A percentile compares a stretch with the other conserved stretches of the same genome.
Evolutionary conservation across 2,113 vertebrate species (phyloP).

Genomic region (Hemibates koningsi): DNA sequence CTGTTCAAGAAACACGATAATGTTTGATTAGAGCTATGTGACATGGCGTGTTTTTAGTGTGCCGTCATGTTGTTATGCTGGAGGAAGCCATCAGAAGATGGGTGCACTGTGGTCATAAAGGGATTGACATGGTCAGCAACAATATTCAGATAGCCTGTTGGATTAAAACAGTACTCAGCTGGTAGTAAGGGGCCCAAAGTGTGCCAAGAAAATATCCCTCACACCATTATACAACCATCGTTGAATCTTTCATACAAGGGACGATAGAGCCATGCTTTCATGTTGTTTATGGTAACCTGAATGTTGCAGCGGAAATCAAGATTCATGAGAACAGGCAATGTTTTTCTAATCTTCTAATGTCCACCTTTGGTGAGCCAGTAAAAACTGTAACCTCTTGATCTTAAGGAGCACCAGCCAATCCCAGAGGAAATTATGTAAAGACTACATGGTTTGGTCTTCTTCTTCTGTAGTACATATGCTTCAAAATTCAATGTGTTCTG

Average conservation of each 20-base stretch:
- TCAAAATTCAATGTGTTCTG: neutral
- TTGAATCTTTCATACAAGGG: neutral
- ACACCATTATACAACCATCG: neutral
- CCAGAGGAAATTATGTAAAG: neutral
- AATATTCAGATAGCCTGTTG: neutral
- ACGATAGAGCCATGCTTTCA: neutral
- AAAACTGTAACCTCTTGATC: neutral
- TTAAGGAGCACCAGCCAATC: neutral
- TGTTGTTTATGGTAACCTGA: neutral
- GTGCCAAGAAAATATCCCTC: neutral
- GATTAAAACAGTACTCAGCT: neutral
- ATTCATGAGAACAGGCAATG: accelerated
- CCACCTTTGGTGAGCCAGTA: neutral
- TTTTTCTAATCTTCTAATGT: neutral
- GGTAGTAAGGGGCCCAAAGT: neutral
- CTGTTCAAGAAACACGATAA: neutral
- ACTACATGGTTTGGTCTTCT: neutral
- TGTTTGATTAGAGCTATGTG: neutral
- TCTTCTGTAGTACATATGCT: neutral
- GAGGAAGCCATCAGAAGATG: neutral
- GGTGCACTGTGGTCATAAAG: neutral
- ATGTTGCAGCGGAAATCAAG: neutral
- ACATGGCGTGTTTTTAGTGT: neutral
- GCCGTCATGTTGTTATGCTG: neutral
- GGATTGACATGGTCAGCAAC: neutral